Conservation (phyloP, 2,113 vertebrate species). For the Plectropomus leopardus region DNA sequence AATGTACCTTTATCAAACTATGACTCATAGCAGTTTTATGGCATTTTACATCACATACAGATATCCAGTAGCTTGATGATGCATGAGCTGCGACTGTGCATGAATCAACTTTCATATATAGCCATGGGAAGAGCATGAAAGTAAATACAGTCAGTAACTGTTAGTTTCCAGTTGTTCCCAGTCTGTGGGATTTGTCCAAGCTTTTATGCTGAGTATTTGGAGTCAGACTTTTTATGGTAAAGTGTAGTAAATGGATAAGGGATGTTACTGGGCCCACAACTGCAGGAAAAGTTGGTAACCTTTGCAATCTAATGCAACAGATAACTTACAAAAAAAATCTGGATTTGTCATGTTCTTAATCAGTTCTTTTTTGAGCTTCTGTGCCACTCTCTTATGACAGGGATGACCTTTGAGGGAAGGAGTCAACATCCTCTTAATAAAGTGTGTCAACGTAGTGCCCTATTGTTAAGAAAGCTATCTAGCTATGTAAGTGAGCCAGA, state of each 20-base stretch:
- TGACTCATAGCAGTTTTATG: slow-evolving; percentile 27
- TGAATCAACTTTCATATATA: slow-evolving; percentile 19
- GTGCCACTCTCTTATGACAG: neutral
- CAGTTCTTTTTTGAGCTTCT: slow-evolving; percentile 14
- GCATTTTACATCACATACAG: slow-evolving; percentile 24
- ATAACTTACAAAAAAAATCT: neutral
- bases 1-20: slow-evolving; percentile 16
- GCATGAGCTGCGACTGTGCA: slow-evolving; percentile 19
- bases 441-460: neutral
- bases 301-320: slow-evolving; percentile 25
- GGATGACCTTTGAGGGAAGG: slow-evolving; percentile 6
- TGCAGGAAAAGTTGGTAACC: slow-evolving; percentile 6
- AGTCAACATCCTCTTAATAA: neutral
- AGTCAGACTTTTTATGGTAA: slow-evolving; percentile 10
- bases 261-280: slow-evolving; percentile 10
- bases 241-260: slow-evolving; percentile 8
- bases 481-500: neutral
- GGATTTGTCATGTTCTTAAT: slow-evolving; percentile 23
- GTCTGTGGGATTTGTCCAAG: slow-evolving; percentile 38
- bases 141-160: slow-evolving; percentile 21
- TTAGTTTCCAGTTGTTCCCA: slow-evolving; percentile 24
- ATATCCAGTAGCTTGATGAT: slow-evolving; percentile 35
- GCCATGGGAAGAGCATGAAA: slow-evolving; percentile 14
- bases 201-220: slow-evolving; percentile 21
- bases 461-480: neutral